phyloP scores from a whole-genome alignment of 2,113 vertebrate species.

The Cynoglossus semilaevis region DNA sequence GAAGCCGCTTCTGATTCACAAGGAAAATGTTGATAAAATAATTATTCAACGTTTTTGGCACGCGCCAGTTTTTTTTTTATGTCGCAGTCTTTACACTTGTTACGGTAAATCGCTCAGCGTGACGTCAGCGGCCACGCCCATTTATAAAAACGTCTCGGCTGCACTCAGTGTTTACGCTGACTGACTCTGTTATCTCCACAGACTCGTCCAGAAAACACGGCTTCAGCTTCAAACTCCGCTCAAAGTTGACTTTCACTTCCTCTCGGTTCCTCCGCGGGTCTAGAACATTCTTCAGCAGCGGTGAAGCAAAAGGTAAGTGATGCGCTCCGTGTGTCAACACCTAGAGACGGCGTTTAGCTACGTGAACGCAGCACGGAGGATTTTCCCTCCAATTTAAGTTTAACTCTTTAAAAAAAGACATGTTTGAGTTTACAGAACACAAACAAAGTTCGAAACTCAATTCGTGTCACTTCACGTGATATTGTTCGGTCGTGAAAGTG shows the following conservation, averaged over 20 bases:
- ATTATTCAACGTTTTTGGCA: too few species aligned
- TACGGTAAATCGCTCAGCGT: constrained; percentile 34
- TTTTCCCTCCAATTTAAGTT: not conserved
- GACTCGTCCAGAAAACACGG: not conserved
- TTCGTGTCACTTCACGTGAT: too few species aligned
- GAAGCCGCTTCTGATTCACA: too few species aligned
- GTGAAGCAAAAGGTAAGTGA: constrained; percentile 34
- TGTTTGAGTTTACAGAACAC: not conserved
- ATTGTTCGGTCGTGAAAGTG: too few species aligned
- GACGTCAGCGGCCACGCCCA: constrained; percentile 44
- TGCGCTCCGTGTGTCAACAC: not conserved
- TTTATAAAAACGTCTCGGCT: not conserved
- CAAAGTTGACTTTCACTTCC: not conserved
- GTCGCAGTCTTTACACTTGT: not conserved
- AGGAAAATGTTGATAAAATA: too few species aligned
- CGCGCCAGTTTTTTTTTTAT: not conserved
- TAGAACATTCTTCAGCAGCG: not conserved
- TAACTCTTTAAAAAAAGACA: too few species aligned
- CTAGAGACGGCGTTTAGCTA: not conserved
- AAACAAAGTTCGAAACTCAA: too few species aligned
- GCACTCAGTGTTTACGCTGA: not conserved
- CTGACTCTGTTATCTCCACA: not conserved
- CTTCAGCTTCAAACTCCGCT: not conserved
- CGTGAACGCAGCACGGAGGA: not conserved
- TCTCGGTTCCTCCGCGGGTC: not conserved